Base-by-base conservation (phyloP, 2,113 vertebrate genomes). In the Anarhynchus alexandrinus region DNA sequence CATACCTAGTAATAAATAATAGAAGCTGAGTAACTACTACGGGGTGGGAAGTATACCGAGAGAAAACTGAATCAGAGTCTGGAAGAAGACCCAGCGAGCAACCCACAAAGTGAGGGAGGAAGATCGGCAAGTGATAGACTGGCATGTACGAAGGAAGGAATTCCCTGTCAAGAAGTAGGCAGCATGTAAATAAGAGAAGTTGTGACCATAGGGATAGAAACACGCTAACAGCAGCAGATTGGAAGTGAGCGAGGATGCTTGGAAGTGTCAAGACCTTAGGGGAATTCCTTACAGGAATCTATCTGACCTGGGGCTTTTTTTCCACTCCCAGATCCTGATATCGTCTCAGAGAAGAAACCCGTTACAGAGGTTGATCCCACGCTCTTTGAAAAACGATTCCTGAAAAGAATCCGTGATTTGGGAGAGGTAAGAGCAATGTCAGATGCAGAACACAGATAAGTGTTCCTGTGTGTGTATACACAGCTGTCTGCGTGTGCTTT, bases 321-420 rank as follows among this genome's bases (percentile, higher is more conserved):
- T 13, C 36, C 51, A 4, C 72, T 62, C 54, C 49, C 38, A 98
- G 98, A 98, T 88, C 98, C 98, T 0, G 98, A 98, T 72, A 98
- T 98, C 5, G 96, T 98, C 80, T 98, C 98, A 0, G 98, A 98
- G 95, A 98, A 98, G 57, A 98, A 98, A 18, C 99, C 98, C 0
- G 93, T 97, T 13, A 93, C 98, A 2, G 98, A 98, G 86, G 98
- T 99, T 8, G 99, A 99, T 94, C 99, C 99, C 42, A 99, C 99
- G 0, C 96, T 99, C 82, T 99, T 99, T 95, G 99, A 99, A 93
- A 99, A 99, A 94, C 98, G 99, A 22, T 99, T 99, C 97, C 83
- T 99, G 82, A 99, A 97, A 96, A 98, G 97, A 83, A 98, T 99
- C 96, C 97, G 99, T 90, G 99, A 99, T 34, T 94, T 99, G 92